Evolutionary conservation across 2,797 vertebrate species (phyloP).

Genomic region (Antrozous pallidus): DNA sequence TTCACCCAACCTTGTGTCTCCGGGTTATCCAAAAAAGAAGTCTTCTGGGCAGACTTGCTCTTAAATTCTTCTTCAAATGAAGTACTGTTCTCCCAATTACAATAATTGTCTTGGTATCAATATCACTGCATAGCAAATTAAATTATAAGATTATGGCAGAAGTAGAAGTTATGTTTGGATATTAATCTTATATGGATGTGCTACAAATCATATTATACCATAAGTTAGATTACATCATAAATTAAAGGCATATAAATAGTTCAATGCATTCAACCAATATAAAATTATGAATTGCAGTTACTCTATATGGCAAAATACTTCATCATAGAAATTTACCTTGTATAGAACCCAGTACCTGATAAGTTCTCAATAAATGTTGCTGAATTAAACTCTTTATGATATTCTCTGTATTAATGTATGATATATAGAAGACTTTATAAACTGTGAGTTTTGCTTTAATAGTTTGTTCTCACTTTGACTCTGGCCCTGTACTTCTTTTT

Average conservation of each 20-base stretch:
- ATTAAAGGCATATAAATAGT: constrained; percentile 5
- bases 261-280: background rate
- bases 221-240: background rate
- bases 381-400: background rate
- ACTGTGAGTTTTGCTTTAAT: constrained; percentile 4
- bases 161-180: background rate
- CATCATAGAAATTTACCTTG: background rate
- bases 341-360: background rate
- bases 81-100: background rate
- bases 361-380: background rate
- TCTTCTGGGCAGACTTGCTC: background rate
- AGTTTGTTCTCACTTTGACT: constrained; percentile 11
- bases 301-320: background rate
- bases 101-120: background rate
- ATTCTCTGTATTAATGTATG: background rate
- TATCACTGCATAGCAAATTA: background rate
- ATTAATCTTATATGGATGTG: background rate
- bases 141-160: background rate
- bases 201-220: background rate
- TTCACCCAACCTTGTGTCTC: background rate
- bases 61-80: constrained; percentile 10
- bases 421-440: background rate
- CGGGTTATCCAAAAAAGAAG: background rate
- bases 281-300: background rate
- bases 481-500: background rate